These are phyloP conservation scores for Phylloscopus collybita DNA, from an alignment of 2,797 vertebrate genomes.

Conservation along the genomic window DNA sequence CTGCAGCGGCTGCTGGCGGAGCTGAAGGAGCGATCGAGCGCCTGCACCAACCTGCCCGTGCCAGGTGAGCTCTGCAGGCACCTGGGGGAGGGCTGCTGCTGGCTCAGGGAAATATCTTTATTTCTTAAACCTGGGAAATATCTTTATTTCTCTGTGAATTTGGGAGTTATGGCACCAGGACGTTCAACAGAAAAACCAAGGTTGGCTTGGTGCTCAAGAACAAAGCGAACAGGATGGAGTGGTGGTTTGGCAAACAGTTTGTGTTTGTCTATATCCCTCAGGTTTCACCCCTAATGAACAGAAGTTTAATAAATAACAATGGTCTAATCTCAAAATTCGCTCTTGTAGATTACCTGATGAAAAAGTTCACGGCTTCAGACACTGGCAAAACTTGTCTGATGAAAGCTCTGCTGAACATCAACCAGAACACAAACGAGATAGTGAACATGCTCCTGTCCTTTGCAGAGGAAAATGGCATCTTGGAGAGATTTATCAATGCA, in stretches of 20 bases:
- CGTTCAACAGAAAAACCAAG: neutral
- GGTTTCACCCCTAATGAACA: neutral
- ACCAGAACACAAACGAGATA: constrained; percentile 73
- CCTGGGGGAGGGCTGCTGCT: neutral
- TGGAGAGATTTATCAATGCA: constrained; percentile 79
- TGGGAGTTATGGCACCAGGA: neutral
- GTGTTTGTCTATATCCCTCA: neutral
- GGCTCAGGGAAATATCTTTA: neutral
- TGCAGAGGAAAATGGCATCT: constrained; percentile 77
- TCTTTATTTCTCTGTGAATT: neutral
- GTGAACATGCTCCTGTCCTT: constrained; percentile 74
- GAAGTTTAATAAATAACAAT: neutral
- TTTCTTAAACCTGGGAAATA: neutral
- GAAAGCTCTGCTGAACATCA: constrained; percentile 84
- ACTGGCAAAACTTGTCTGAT: constrained; percentile 84
- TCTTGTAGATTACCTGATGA: constrained; percentile 80
- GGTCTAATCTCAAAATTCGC: neutral
- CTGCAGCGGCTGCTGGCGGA: constrained; percentile 69
- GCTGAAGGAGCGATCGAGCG: constrained; percentile 62
- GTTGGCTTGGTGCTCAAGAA: neutral
- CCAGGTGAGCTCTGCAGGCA: constrained; percentile 56
- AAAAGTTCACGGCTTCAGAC: constrained; percentile 79
- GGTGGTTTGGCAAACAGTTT: neutral
- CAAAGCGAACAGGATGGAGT: neutral
- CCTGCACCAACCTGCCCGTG: constrained; percentile 1